Base-by-base conservation (phyloP, 2,113 vertebrate species). In the Neolamprologus sp. region DNA sequence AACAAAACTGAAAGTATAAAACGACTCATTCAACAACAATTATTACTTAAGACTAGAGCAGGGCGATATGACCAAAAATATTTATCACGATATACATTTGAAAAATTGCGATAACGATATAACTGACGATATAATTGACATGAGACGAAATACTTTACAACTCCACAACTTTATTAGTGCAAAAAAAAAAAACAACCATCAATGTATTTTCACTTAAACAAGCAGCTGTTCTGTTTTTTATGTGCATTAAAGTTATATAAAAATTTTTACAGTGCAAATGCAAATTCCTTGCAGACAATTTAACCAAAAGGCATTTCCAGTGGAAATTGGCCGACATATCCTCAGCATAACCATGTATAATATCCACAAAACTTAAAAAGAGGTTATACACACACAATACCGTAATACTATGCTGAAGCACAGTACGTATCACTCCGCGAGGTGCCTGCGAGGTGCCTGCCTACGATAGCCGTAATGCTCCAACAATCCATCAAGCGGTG, bases 391-490 rank as follows among this genome's bases (percentile, higher is more conserved):
- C 49, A 10, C 49, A n/a, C 9, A 53, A 53, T 53, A 10, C 0
- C 0, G 5, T n/a, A 4, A 6, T n/a, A n/a, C 0, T 53, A 53
- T 0, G 47, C 0, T 49, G 47, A 49, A 47, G 14, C 7, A 16
- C 45, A 47, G 7, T 49, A 17, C 2, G 47, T 49, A 17, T 47
- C 14, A 16, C 14, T 47, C 45, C 4, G 14, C 7, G 7, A 45
- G 7, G 4, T 0, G 0, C 2, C 26, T 26, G 23, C 23, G 23
- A 23, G 23, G 23, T 23, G 4, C 16, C 47, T 49, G 3, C 1
- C 16, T 49, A 49, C 16, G 0, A 19, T 19, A 19, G 47, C 47
- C 16, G 2, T 9, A 49, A 49, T 9, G 16, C 47, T 9, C 47
- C 4, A 0, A 49, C 16, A 49, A 49, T 49, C 47, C 47, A 51